Base-by-base conservation (phyloP, 92 coral and sea anemone species). In the Porites rus region DNA sequence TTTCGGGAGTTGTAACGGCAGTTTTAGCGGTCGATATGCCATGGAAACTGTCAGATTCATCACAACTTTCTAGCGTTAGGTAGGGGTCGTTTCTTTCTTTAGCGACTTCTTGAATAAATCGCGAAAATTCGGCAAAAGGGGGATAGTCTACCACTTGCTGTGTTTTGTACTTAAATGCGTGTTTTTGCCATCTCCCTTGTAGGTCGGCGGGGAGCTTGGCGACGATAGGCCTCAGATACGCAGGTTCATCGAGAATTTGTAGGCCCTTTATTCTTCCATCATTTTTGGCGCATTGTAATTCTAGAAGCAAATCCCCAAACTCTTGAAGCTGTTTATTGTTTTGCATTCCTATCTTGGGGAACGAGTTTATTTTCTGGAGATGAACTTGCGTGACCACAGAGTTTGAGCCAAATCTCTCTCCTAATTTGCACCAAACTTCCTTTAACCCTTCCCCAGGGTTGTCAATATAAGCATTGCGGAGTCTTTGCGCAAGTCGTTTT, bases 121-220 rank as follows among this genome's bases (percentile, higher is more conserved):
- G 10, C 0, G 89, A 54, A 3, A 93, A 90, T 19, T 93, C 92
- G 0, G 8, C 9, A 9, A 93, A 93, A 17, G 96, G 90, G 0
- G 92, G 96, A 8, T 79, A 93, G 14, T 93, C 93, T 0, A 65
- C 84, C 0, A 53, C 46, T 10, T 78, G 76, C 38, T 86, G 75
- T 1, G 21, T 19, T 63, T 86, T 90, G 78, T 46, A 83, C 0
- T 56, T 76, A 50, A 60, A 91, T 0, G 96, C 96, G 58, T 91
- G 92, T 12, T 88, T 58, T 79, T 88, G 96, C 94, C 96, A 93
- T 43, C 94, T 84, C 8, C 77, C 79, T 67, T 88, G 92, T 6
- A 93, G 65, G n/a, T 93, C 93, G 0, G 17, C 64, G 0, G 96
- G 88, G 14, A 93, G 66, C 10, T 93, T 90, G 6, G 66, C 18